These are phyloP conservation scores for Campoletis sonorensis DNA, from an alignment of 1,140 invertebrate species.

Conservation along the genomic window DNA sequence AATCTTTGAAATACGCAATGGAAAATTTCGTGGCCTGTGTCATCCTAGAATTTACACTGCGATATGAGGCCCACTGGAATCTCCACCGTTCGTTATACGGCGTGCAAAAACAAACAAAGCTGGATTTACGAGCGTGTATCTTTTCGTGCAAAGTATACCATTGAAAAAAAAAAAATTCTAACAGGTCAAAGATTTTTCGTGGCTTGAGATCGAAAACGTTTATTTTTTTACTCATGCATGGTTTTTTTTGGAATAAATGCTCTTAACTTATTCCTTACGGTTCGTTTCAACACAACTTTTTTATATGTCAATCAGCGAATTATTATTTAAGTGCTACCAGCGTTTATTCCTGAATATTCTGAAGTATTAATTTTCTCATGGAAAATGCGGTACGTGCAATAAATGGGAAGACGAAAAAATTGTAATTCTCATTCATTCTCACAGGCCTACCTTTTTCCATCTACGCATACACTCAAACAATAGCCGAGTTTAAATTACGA, in stretches of 20 bases:
- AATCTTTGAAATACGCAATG: background rate
- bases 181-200: background rate
- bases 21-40: background rate
- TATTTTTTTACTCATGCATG: background rate
- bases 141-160: background rate
- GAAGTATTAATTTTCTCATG: background rate
- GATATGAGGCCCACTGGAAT: background rate
- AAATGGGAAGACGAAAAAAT: background rate
- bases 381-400: background rate
- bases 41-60: slow-evolving; percentile 15
- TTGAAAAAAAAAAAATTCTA: background rate
- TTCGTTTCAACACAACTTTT: no score
- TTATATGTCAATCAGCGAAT: no score
- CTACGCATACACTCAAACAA: background rate
- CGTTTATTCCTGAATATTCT: no score
- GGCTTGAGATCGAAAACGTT: background rate
- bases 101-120: slow-evolving; percentile 22
- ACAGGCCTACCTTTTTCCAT: background rate
- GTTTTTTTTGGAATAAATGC: background rate
- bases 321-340: no score
- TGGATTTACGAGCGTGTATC: slow-evolving; percentile 11
- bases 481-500: slow-evolving; percentile 55
- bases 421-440: background rate
- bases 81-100: background rate
- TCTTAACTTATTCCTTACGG: no score